phyloP scores from a whole-genome alignment of 2,888 invertebrate species.

The Acrocyrtus sp. region DNA sequence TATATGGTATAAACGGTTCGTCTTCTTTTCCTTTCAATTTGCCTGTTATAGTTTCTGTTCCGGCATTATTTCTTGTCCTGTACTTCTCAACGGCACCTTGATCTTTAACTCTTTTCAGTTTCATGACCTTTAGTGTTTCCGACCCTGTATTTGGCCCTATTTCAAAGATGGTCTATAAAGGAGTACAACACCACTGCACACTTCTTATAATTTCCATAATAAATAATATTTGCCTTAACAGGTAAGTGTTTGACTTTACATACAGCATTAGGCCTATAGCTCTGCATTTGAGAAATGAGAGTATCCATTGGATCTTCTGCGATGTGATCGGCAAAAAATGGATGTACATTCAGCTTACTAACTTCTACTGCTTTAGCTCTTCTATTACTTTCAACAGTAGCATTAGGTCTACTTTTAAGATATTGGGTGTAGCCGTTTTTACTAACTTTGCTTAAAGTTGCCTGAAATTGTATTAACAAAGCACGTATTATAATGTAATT shows the following conservation, averaged over 20 bases:
- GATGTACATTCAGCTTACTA: conserved; percentile 73
- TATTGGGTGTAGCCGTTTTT: conserved; percentile 94
- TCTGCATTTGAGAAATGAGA: conserved; percentile 76
- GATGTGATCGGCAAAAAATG: conserved; percentile 69
- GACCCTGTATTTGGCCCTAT: conserved; percentile 84
- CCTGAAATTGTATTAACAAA: no score
- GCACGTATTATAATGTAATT: neutral
- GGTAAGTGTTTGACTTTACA: no score
- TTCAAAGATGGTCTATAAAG: conserved; percentile 90
- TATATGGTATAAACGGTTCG: conserved; percentile 86
- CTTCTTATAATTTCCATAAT: neutral
- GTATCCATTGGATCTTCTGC: conserved; percentile 68
- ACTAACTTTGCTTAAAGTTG: conserved; percentile 77
- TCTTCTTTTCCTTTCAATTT: conserved; percentile 57
- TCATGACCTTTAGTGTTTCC: conserved; percentile 84
- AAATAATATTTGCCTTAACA: no score
- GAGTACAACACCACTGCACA: neutral
- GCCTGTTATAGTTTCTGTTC: conserved; percentile 66
- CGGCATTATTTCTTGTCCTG: conserved; percentile 68
- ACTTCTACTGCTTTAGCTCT: conserved; percentile 79
- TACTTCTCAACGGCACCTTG: conserved; percentile 71
- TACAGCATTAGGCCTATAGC: conserved; percentile 79
- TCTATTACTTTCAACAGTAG: conserved; percentile 89
- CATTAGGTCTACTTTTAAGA: conserved; percentile 84
- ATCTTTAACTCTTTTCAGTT: conserved; percentile 82